A percentile compares a stretch with the other conserved stretches of the same genome.
These are phyloP conservation scores for Propithecus coquereli DNA, from an alignment of 2,113 vertebrate species.

Conservation along the genomic window DNA sequence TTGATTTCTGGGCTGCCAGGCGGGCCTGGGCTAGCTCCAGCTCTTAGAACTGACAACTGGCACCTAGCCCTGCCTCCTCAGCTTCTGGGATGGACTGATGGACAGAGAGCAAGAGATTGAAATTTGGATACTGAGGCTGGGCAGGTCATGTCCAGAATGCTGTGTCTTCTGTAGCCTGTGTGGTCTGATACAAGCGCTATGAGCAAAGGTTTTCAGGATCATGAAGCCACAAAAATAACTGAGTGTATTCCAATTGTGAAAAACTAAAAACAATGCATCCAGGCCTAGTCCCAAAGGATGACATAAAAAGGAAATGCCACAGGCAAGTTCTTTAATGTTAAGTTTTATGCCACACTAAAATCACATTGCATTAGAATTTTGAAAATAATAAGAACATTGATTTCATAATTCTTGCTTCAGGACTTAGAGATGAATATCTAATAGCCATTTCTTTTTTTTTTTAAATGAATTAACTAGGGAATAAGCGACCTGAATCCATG, in stretches of 20 bases:
- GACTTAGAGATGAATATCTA: not conserved
- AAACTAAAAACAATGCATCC: not conserved
- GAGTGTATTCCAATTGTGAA: not conserved
- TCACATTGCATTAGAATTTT: not conserved
- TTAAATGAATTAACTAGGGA: not conserved
- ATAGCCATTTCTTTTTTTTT: not conserved
- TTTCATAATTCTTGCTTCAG: conserved; percentile 3
- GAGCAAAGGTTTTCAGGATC: not conserved
- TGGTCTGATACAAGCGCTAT: not conserved
- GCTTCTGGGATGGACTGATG: not conserved
- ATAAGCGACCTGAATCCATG: not conserved
- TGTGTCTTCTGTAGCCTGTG: not conserved
- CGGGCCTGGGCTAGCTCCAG: not conserved
- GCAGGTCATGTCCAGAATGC: fast-evolving
- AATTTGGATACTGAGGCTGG: not conserved
- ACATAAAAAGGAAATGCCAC: not conserved
- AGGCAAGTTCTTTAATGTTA: not conserved
- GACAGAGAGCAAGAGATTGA: not conserved
- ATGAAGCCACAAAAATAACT: not conserved
- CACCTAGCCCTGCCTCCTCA: not conserved
- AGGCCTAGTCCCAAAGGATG: not conserved
- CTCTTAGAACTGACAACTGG: not conserved
- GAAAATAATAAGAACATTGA: not conserved
- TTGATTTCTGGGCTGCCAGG: not conserved
- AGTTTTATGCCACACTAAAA: not conserved